These are phyloP conservation scores for Dioctria rufipes DNA, from an alignment of 2,888 invertebrate genomes.

Conservation along the genomic window DNA sequence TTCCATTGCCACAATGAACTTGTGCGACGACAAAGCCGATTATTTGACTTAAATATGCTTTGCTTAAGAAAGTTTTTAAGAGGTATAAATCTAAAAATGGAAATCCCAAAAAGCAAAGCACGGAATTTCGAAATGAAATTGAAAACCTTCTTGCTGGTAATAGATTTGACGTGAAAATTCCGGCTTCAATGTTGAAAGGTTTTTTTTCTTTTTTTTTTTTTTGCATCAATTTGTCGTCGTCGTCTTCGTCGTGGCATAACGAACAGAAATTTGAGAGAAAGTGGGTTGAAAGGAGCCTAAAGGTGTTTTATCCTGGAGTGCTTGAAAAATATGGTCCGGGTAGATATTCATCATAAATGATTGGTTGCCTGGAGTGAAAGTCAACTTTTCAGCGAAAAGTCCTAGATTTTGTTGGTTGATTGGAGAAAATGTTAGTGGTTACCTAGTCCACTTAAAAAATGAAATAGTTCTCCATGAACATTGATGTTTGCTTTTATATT, in stretches of 20 bases:
- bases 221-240: conserved; percentile 34
- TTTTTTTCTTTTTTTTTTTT: too few relatives aligned
- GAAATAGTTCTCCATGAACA: too few relatives aligned
- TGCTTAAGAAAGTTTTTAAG: background rate
- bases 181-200: too few relatives aligned
- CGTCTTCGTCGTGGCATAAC: background rate
- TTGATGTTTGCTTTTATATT: too few relatives aligned
- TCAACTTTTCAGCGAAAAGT: too few relatives aligned
- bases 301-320: conserved; percentile 4
- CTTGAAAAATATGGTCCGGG: background rate
- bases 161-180: too few relatives aligned
- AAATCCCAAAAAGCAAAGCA: too few relatives aligned
- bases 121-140: too few relatives aligned
- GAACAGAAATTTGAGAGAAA: background rate
- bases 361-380: background rate
- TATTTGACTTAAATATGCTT: background rate
- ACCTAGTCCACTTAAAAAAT: too few relatives aligned
- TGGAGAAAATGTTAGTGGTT: too few relatives aligned
- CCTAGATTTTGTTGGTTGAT: too few relatives aligned
- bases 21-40: conserved; percentile 14
- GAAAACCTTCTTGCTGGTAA: background rate
- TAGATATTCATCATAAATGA: background rate
- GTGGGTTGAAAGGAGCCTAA: conserved; percentile 20
- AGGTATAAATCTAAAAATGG: background rate
- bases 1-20: conserved; percentile 29